Base-by-base conservation (phyloP, 2,797 vertebrate species). In the Intellagama lesueurii region DNA sequence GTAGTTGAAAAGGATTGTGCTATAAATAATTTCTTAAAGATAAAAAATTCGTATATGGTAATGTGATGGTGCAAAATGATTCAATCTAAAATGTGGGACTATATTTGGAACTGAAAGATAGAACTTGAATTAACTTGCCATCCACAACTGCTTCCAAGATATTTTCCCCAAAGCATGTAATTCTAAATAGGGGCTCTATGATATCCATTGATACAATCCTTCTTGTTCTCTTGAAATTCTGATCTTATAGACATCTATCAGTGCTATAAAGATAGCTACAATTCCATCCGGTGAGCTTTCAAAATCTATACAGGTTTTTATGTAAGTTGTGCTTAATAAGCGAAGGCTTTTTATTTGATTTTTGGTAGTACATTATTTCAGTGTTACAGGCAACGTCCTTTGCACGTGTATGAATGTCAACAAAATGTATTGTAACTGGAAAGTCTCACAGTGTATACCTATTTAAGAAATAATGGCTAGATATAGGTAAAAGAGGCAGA, bases 281-380 rank as follows among this genome's bases (percentile, higher is more conserved):
- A 81, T 64, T 75, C 70, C 40, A 88, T 77, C n/a, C 76, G 32
- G n/a, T 68, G 60, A 88, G 24, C 60, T 68, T 83, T 56, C 49
- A 44, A 88, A 77, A 88, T 77, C 44, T 66, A 22, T 77, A 22
- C 24, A 68, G 64, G n/a, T 83, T 79, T 88, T 72, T 56, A 56
- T 66, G 60, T 81, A 72, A 78, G 77, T 78, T 84, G 83, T 70
- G n/a, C n/a, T 83, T 78, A 83, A 77, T 88, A 83, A 70, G 64
- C 81, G 78, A 70, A 78, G 66, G 49, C 72, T 70, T 88, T 88
- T 88, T 72, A 88, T 70, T 68, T 77, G 81, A 78, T 83, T 88
- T 88, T 88, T 88, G 81, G 83, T 78, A 73, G n/a, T 44, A 83
- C 87, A 88, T 88, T 83, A 88, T 68, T 88, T 77, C 72, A 35